Base-by-base conservation (phyloP, 1,140 invertebrate species). In the Drosophila sucinea region DNA sequence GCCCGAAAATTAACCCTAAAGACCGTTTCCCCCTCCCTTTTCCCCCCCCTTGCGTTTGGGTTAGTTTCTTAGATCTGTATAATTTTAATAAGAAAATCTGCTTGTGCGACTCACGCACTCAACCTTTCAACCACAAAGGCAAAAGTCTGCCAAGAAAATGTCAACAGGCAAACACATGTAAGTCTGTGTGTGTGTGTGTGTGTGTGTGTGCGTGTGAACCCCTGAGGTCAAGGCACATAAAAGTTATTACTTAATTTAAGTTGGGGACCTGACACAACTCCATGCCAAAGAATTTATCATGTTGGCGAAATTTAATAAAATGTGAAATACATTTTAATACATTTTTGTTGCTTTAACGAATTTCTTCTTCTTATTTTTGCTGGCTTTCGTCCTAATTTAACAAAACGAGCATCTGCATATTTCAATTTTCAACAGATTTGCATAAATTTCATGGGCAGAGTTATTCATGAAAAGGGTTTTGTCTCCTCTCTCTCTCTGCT, bases 231-330 rank as follows among this genome's bases (percentile, higher is more conserved):
- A 84, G 77, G 63, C 85, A 71, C 68, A 84, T 89, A 73, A 89
- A 90, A 89, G 77, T 89, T 89, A 89, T 89, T 89, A 89, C 84
- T 89, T 89, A 81, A 89, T 89, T 89, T 89, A 89, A 83, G 79
- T 83, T 83, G 62, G 73, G 66, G 47, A 64, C 76, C 65, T 57
- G 67, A 72, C 73, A 77, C 58, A 60, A 47, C 23, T 56, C 47
- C 47, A 61, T 66, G 57, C 66, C 67, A 70, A 67, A 70, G 73
- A 87, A 84, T 89, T 89, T 89, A 90, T 89, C 79, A 89, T 89
- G 70, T 78, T 80, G 80, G 41, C 41, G 71, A 84, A 89, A 89
- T 89, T 89, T 81, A 79, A 89, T 89, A 89, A 90, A 84, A 89
- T 75, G 69, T 65, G 65, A 77, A 83, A 89, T 79, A 82, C 64